A percentile compares a stretch with the other conserved stretches of the same genome.
Evolutionary conservation across 2,113 vertebrate genomes (phyloP).

Genomic region (Pungitius pungitius): DNA sequence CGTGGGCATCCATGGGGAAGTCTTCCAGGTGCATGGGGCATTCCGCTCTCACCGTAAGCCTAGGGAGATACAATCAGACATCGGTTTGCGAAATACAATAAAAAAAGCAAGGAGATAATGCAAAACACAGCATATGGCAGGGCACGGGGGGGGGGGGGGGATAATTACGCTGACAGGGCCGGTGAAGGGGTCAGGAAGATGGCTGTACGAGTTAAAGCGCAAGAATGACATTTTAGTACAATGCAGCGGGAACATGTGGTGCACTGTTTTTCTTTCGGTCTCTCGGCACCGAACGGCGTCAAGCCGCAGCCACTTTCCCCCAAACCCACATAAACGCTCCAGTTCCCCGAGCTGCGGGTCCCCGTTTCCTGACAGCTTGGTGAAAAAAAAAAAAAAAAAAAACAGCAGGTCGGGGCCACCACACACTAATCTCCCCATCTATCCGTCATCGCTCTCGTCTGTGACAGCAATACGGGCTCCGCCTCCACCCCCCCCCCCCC

Average conservation of each 20-base stretch:
- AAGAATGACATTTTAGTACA: not conserved
- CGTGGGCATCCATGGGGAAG: slow-evolving; percentile 87
- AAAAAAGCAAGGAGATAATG: not conserved
- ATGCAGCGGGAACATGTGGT: slow-evolving; percentile 14
- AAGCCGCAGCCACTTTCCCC: slow-evolving; percentile 28
- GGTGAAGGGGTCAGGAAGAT: not conserved
- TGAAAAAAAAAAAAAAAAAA: too few relatives aligned
- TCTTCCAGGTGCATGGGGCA: slow-evolving; percentile 87
- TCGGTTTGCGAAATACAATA: not conserved
- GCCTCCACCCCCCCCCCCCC: slow-evolving; percentile 47
- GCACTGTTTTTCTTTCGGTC: not conserved
- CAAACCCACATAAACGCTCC: slow-evolving; percentile 47
- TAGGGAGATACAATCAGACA: slow-evolving; percentile 50
- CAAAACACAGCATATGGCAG: not conserved
- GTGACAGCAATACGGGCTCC: slow-evolving; percentile 71
- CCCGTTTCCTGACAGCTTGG: slow-evolving; percentile 71
- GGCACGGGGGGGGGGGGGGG: not conserved
- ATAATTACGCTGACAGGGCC: not conserved
- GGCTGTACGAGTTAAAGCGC: not conserved
- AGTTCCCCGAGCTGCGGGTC: slow-evolving; percentile 53
- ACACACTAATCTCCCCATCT: slow-evolving; percentile 77
- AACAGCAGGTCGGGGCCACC: slow-evolving; percentile 66
- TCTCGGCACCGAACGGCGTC: slow-evolving; percentile 27
- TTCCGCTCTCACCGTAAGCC: slow-evolving; percentile 85
- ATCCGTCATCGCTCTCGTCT: slow-evolving; percentile 75